Percentiles rank a stretch among this genome's conserved stretches.
Conservation (phyloP, 2,888 invertebrate genomes). For the Lottia scabra region DNA sequence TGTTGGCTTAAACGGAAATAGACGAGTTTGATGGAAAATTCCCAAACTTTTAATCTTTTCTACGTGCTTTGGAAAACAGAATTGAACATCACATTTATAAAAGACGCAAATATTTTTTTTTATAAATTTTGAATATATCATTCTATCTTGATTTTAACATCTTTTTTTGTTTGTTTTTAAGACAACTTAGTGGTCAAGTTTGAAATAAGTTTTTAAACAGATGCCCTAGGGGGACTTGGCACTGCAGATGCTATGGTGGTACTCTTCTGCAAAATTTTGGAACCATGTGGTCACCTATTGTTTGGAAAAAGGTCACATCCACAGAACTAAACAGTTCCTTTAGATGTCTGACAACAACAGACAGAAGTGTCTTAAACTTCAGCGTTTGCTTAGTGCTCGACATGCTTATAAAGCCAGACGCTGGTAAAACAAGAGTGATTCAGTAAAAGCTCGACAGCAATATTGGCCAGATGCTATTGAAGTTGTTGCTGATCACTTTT, state of each 20-base stretch:
- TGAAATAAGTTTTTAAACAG: constrained; percentile 29
- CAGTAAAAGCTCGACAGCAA: constrained; percentile 14
- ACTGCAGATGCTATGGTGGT: constrained; percentile 26
- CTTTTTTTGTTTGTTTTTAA: too few species aligned
- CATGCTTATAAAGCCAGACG: constrained; percentile 2
- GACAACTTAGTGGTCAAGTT: too few species aligned
- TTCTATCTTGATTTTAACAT: too few species aligned
- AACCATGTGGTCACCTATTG: constrained; percentile 19
- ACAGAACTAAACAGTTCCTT: constrained; percentile 9
- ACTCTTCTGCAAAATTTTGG: constrained; percentile 32
- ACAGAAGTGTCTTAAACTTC: neutral
- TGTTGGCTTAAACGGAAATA: too few species aligned
- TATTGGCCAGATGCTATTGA: constrained; percentile 16
- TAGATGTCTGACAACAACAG: neutral
- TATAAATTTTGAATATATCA: too few species aligned
- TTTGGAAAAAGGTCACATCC: constrained; percentile 8
- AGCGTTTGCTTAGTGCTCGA: constrained; percentile 1
- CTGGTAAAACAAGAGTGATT: neutral
- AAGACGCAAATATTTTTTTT: too few species aligned
- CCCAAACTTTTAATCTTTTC: too few species aligned
- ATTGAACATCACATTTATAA: too few species aligned
- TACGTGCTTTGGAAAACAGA: too few species aligned
- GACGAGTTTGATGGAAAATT: too few species aligned
- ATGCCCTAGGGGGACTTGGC: constrained; percentile 35
- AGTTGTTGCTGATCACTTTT: constrained; percentile 12